A percentile compares a stretch with the other conserved stretches of the same genome.
Evolutionary conservation across 2,113 vertebrate species (phyloP).

Genomic region (Pelmatolapia mariae): DNA sequence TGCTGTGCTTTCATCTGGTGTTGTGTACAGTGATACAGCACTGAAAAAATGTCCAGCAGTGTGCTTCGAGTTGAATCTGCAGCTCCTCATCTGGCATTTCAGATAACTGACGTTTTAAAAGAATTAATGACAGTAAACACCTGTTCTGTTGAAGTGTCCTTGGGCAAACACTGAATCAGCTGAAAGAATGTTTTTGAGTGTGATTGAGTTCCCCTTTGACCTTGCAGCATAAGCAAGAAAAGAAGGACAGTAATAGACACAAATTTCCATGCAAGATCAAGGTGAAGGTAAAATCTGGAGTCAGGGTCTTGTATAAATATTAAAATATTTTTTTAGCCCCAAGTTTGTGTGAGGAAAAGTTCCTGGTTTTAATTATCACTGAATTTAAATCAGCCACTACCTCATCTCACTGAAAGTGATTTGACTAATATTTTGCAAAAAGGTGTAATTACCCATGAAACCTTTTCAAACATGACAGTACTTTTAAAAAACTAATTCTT

Average conservation of each 20-base stretch:
- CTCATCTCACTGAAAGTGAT: neutral
- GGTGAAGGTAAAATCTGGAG: neutral
- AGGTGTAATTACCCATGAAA: slow-evolving; percentile 16
- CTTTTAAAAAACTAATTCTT: neutral
- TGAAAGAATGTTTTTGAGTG: neutral
- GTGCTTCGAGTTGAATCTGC: neutral
- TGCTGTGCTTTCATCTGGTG: neutral
- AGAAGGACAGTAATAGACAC: neutral
- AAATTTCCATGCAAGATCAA: neutral
- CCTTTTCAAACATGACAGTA: neutral
- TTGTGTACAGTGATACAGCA: neutral
- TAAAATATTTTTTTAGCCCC: neutral
- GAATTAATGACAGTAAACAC: neutral
- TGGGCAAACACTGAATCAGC: neutral
- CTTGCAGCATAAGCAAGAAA: neutral
- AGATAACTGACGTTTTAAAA: neutral
- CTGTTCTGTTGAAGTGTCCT: neutral
- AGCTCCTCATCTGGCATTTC: neutral
- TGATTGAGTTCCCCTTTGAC: neutral
- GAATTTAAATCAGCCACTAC: neutral
- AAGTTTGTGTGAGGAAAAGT: neutral
- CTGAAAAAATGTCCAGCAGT: neutral
- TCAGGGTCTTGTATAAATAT: neutral
- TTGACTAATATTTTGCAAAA: neutral
- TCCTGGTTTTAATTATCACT: neutral